phyloP scores from a whole-genome alignment of 1,140 invertebrate species.

The Acromyrmex echinatior region DNA sequence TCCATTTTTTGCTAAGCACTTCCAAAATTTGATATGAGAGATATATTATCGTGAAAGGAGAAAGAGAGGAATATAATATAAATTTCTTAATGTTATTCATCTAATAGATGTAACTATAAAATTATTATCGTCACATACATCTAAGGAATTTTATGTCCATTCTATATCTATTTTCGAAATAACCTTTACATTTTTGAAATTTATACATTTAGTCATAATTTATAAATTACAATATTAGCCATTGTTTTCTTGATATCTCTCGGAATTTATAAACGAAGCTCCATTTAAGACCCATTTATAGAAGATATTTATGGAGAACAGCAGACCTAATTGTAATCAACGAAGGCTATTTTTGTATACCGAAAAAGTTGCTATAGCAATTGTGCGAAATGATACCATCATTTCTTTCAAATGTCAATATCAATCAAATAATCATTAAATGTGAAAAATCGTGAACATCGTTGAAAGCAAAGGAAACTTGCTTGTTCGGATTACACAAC shows the following conservation, averaged over 20 bases:
- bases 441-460: background rate
- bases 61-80: conserved; percentile 12
- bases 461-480: background rate
- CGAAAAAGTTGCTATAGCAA: background rate
- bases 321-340: background rate
- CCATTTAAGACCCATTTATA: background rate
- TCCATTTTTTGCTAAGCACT: background rate
- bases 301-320: background rate
- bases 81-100: conserved; percentile 9
- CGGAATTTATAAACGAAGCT: background rate
- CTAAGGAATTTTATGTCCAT: background rate
- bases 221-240: too few relatives aligned
- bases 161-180: background rate
- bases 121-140: background rate
- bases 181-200: background rate
- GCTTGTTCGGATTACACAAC: background rate
- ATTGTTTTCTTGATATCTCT: background rate
- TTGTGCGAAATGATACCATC: background rate
- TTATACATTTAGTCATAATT: background rate
- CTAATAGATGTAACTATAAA: background rate
- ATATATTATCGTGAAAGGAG: background rate
- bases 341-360: background rate
- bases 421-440: background rate
- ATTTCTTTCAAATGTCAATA: background rate
- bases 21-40: background rate